Conservation (phyloP, 2,113 vertebrate species). For the Artemisiospiza belli region DNA sequence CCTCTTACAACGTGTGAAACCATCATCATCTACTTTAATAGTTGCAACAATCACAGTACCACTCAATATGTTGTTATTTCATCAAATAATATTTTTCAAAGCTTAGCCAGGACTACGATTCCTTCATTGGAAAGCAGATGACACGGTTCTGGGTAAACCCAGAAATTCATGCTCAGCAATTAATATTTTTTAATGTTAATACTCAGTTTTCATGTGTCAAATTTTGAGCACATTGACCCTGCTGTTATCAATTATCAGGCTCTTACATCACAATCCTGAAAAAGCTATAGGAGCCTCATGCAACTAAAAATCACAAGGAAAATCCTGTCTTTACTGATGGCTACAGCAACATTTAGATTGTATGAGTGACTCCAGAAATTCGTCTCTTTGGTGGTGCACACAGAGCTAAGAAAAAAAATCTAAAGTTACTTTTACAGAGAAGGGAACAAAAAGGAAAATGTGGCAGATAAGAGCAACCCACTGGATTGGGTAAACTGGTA, state of each 20-base stretch:
- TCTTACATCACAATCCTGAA: not conserved
- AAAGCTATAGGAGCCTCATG: not conserved
- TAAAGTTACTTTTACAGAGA: not conserved
- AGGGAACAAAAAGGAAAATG: not conserved
- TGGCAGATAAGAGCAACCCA: not conserved
- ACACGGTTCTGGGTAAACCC: not conserved
- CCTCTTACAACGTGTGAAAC: not conserved
- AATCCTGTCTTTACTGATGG: not conserved
- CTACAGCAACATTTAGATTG: not conserved
- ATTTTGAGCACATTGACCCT: not conserved
- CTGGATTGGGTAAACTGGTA: not conserved
- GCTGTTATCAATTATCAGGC: not conserved
- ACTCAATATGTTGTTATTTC: not conserved
- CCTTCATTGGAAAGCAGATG: not conserved
- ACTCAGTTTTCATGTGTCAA: not conserved
- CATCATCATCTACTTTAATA: not conserved
- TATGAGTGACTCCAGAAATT: not conserved
- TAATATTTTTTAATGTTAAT: not conserved
- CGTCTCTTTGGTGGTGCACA: not conserved
- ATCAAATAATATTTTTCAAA: not conserved
- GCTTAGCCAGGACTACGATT: not conserved
- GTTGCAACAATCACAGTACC: not conserved
- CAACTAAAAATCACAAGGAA: not conserved
- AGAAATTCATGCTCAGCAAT: not conserved
- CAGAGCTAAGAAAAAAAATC: not conserved